Conservation (phyloP, 2,113 vertebrate species). For the Rhabdomys dilectus region DNA sequence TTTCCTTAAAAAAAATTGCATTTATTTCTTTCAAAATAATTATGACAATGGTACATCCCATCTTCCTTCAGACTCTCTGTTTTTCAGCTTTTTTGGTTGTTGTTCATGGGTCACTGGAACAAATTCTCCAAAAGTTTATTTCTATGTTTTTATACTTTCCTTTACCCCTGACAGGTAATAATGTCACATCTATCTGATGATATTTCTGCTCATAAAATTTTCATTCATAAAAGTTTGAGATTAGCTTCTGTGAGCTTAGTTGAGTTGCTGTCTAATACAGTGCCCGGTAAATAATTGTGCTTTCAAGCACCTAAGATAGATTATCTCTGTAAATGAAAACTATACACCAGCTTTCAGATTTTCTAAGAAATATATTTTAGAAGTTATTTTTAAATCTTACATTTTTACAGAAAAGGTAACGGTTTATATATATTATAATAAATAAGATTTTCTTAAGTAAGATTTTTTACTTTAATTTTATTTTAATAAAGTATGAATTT, state of each 20-base stretch:
- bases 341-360: neutral
- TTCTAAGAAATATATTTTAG: neutral
- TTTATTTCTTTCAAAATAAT: neutral
- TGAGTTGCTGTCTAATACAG: neutral
- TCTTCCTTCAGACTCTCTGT: neutral
- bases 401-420: neutral
- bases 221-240: neutral
- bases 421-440: neutral
- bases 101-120: neutral
- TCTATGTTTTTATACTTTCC: neutral
- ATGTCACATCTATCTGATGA: neutral
- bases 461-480: neutral
- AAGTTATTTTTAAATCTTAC: neutral
- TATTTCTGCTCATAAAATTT: neutral
- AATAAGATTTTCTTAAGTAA: neutral
- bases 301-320: too few relatives aligned
- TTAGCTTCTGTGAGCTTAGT: neutral
- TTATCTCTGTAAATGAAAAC: neutral
- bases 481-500: neutral
- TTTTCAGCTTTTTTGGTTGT: neutral
- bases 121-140: neutral
- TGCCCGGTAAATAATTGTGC: neutral
- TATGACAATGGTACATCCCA: neutral
- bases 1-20: neutral
- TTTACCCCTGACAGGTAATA: neutral